phyloP scores from a whole-genome alignment of 2,888 invertebrate genomes.

The Ametastegia equiseti region DNA sequence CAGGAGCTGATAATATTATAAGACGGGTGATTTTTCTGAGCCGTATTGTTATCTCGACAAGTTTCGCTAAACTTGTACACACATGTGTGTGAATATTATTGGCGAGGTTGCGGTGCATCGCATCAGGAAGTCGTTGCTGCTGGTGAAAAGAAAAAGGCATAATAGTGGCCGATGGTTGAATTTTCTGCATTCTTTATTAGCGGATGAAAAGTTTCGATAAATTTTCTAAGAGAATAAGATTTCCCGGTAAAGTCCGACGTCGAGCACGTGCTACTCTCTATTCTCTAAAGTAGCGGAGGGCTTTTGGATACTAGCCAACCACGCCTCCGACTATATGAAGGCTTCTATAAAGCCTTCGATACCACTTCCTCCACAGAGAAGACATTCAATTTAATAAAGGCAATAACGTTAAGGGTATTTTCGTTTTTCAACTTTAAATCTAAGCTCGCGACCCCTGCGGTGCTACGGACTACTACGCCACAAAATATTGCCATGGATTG shows the following conservation, averaged over 20 bases:
- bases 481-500: slow-evolving; percentile 34
- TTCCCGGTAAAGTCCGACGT: slow-evolving; percentile 14
- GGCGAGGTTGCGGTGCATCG: neutral
- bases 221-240: slow-evolving; percentile 30
- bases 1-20: neutral
- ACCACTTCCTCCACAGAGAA: slow-evolving; percentile 49
- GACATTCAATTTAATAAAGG: slow-evolving; percentile 74
- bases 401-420: slow-evolving; percentile 73
- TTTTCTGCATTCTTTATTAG: slow-evolving; percentile 25
- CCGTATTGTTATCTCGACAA: slow-evolving; percentile 4
- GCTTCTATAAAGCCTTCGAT: slow-evolving; percentile 49
- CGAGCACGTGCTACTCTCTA: slow-evolving; percentile 38
- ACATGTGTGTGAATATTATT: neutral
- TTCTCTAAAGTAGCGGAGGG: slow-evolving; percentile 46
- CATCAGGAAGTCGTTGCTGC: neutral
- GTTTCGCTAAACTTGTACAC: no score
- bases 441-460: slow-evolving; percentile 48
- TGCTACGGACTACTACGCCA: neutral
- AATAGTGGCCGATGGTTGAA: no score
- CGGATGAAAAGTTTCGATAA: slow-evolving; percentile 35
- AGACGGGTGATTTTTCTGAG: neutral
- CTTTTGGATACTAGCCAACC: slow-evolving; percentile 67
- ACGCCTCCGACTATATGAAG: slow-evolving; percentile 62
- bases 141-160: no score
- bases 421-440: slow-evolving; percentile 66